phyloP scores from a whole-genome alignment of 1,140 invertebrate genomes.

The Heliconius eleuchia region DNA sequence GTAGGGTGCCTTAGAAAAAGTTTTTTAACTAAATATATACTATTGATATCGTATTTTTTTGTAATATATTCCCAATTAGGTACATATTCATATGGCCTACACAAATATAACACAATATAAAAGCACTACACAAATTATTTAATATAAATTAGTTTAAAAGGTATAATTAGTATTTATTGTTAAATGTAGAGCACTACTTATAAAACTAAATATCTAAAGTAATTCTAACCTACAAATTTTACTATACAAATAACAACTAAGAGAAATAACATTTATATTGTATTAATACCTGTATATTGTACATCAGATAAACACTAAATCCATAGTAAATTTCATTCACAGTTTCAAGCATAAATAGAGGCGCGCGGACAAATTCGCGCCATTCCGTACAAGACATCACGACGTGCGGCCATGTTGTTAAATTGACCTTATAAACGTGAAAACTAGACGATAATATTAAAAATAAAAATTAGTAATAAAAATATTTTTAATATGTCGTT shows the following conservation, averaged over 20 bases:
- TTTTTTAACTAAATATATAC: too few species aligned
- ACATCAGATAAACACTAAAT: neutral
- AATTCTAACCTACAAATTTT: too few species aligned
- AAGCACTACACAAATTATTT: too few species aligned
- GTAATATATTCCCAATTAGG: too few species aligned
- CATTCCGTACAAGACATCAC: slow-evolving; percentile 27
- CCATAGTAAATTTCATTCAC: slow-evolving; percentile 31
- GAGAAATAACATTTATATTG: neutral
- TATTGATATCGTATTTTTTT: too few species aligned
- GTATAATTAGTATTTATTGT: too few species aligned
- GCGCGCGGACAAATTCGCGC: slow-evolving; percentile 28
- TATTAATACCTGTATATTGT: neutral
- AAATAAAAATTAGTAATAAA: neutral
- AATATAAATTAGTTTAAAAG: too few species aligned
- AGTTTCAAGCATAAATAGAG: slow-evolving; percentile 30
- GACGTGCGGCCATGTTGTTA: slow-evolving; percentile 21
- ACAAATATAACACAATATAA: too few species aligned
- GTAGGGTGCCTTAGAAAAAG: too few species aligned
- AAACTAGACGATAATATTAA: slow-evolving; percentile 9
- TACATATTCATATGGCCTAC: too few species aligned
- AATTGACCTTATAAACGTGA: neutral
- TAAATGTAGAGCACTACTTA: too few species aligned
- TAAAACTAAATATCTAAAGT: too few species aligned
- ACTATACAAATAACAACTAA: neutral
- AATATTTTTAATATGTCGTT: slow-evolving; percentile 1